These are phyloP conservation scores for Noctua janthina DNA, from an alignment of 2,888 invertebrate genomes.

Conservation along the genomic window DNA sequence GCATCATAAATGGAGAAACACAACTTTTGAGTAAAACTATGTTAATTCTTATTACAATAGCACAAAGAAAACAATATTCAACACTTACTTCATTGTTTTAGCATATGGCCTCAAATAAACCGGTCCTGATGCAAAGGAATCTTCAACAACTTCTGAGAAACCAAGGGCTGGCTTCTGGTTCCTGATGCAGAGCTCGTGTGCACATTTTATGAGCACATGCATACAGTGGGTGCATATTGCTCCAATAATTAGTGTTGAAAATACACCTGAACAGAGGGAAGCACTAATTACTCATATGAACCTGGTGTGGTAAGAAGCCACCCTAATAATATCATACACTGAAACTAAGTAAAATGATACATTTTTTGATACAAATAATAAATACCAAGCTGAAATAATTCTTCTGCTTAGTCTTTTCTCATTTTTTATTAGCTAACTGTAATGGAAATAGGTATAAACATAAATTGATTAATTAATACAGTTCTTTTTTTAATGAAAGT, in stretches of 20 bases:
- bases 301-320: not conserved
- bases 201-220: conserved; percentile 95
- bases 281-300: not conserved
- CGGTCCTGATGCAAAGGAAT: conserved; percentile 94
- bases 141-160: conserved; percentile 95
- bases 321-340: not conserved
- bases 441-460: not conserved
- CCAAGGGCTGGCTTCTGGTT: conserved; percentile 92
- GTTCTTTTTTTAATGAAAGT: not conserved
- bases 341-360: not conserved
- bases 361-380: not conserved
- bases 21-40: not conserved
- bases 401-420: not conserved
- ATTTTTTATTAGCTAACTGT: not conserved
- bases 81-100: conserved; percentile 91
- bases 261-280: conserved; percentile 88
- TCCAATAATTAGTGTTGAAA: conserved; percentile 95
- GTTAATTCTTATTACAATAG: not conserved
- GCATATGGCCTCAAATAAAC: conserved; percentile 91
- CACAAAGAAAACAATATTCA: not conserved
- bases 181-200: conserved; percentile 93
- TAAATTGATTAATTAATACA: not conserved
- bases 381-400: not conserved
- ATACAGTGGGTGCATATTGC: conserved; percentile 98
- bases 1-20: not conserved